A percentile compares a stretch with the other conserved stretches of the same genome.
phyloP scores from a whole-genome alignment of 2,113 vertebrate species.

The Dipodomys stephensi region DNA sequence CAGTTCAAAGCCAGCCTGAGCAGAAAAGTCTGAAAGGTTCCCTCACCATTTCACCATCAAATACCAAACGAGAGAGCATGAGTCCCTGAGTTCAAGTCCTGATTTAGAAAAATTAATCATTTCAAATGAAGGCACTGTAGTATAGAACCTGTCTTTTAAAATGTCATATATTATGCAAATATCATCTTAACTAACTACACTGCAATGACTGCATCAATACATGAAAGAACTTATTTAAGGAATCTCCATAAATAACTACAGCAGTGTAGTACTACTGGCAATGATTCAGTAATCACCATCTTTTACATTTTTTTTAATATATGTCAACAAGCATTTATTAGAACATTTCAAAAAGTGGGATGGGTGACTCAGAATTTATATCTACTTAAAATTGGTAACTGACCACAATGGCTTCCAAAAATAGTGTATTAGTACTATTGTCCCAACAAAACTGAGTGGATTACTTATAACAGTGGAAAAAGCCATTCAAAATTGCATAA shows the following conservation, averaged over 20 bases:
- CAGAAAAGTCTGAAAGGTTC: too few relatives aligned
- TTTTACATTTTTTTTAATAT: not conserved
- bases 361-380: not conserved
- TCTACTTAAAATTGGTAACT: not conserved
- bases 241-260: not conserved
- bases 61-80: too few relatives aligned
- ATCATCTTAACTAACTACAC: slow-evolving; percentile 6
- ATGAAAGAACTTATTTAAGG: not conserved
- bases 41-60: too few relatives aligned
- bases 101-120: not conserved
- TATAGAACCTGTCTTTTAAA: not conserved
- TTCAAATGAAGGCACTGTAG: not conserved
- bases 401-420: not conserved
- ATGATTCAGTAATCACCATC: not conserved
- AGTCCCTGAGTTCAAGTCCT: too few relatives aligned
- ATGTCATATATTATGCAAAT: not conserved
- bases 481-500: not conserved
- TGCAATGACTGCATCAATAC: not conserved
- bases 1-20: too few relatives aligned
- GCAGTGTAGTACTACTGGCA: not conserved
- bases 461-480: slow-evolving; percentile 6
- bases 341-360: not conserved
- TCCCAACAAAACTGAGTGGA: not conserved
- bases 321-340: not conserved
- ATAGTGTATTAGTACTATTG: not conserved